Evolutionary conservation across 2,888 invertebrate genomes (phyloP), one percentile per base, ranked within the genome.

Genomic region (Caenorhabditis sp.): DNA sequence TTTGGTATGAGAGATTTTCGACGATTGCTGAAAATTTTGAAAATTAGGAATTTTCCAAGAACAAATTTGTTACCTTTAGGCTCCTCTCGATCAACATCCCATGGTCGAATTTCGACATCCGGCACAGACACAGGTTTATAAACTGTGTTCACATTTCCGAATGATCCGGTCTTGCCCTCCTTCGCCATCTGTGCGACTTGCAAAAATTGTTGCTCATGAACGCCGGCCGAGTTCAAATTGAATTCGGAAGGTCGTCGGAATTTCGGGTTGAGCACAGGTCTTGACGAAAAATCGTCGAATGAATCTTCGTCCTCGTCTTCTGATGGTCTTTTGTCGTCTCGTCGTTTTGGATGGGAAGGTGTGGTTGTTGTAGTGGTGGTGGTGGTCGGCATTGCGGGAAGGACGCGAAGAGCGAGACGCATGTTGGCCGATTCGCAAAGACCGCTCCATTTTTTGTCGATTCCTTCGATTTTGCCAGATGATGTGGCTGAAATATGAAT

Each of bases 401-500:
- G 19, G 1, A 75, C 62, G 66, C 64, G 69, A 58, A 75, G 53
- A 1, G 62, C 27, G 19, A 75, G 43, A 14, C 75, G 57, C 75
- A 75, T 75, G 59, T 75, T 75, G 5, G 58, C 51, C 23, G 69
- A 50, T 49, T 62, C 69, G 54, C 75, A 75, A 1, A 75, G 57
- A 10, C 75, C 75, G 10, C 49, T 36, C 19, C 43, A 37, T 31
- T 51, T 27, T 6, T 67, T 60, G 14, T 64, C 57, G 14, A 70
- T 58, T 51, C 75, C 69, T 10, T 58, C 61, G 2, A 19, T 19
- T 58, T 62, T 67, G 31, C 75, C 75, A n/a, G 58, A 58, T 10
- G 75, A 75, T 1, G 75, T 75, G 1, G 75, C 74, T 74, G 62
- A 59, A 73, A 68, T n/a, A n/a, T n/a, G n/a, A n/a, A 37, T 26